Conservation (phyloP, 2,797 vertebrate genomes). For the Diplodus puntazzo region DNA sequence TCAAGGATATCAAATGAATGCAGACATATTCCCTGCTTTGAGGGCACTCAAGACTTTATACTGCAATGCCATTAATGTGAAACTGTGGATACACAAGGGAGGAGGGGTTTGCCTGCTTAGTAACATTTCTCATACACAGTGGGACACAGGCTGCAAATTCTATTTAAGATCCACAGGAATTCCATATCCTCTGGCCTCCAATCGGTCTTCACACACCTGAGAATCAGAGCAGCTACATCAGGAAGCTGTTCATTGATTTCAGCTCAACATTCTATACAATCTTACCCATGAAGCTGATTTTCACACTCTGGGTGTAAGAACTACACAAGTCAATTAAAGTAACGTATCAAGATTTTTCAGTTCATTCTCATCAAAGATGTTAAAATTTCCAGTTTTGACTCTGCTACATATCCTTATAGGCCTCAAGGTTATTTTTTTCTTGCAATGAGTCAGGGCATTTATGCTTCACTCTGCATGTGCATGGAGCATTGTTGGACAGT, state of each 20-base stretch:
- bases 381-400: not conserved
- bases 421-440: not conserved
- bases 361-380: not conserved
- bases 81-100: not conserved
- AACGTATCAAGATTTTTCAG: not conserved
- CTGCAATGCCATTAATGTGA: constrained; percentile 4
- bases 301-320: no score
- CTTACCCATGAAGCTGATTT: no score
- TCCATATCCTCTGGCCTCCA: no score
- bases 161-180: not conserved
- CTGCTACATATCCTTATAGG: not conserved
- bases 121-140: not conserved
- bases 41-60: not conserved
- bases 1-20: constrained; percentile 25
- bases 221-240: no score
- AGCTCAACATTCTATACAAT: no score
- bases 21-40: constrained; percentile 5
- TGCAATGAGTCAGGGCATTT: constrained; percentile 16
- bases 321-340: not conserved
- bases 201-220: no score
- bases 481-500: constrained; percentile 22
- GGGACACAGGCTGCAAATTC: not conserved
- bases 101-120: constrained; percentile 5
- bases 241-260: no score
- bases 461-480: constrained; percentile 27